Evolutionary conservation across 2,888 invertebrate species (phyloP), one percentile per base, ranked within the genome.

Genomic region (Melanchra persicariae): DNA sequence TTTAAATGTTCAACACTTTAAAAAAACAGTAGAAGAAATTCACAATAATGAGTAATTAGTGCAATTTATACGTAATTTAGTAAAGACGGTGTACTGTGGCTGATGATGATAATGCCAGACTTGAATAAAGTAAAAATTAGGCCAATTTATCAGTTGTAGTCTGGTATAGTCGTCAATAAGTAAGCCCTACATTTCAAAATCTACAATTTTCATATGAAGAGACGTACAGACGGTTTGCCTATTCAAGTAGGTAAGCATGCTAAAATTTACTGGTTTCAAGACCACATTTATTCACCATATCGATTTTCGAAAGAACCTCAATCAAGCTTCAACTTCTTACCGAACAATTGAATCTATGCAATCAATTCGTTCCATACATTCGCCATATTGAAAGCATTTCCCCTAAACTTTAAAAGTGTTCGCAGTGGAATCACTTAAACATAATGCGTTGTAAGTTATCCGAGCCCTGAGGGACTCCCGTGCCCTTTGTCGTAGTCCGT

Each of bases 381-480:
- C 62, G 54, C 55, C 71, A 73, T 82, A 84, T 73, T 79, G 78
- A 77, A 66, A 76, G 62, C 55, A 63, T 68, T 77, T 78, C 84
- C 80, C 83, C 77, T 82, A 84, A 90, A 93, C 89, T 93, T 94
- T 91, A 90, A 93, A 94, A 93, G 92, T 87, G 82, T 89, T 89
- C 88, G 86, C 84, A 89, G 88, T 85, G 76, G 90, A 92, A 94
- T 93, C 95, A 95, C 95, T 95, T 95, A 93, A 94, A 93, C 93
- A 92, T 93, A 95, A 94, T 94, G 92, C 91, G 87, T 88, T 91
- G 92, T 92, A 93, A 94, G 91, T 94, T 93, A 92, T 92, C 90
- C 91, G 69, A 70, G 84, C 88, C 89, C 90, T 74, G 10, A 84
- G 92, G 92, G 90, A 77, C 69, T 47, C 59, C 79, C 15, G 70